Evolutionary conservation across 2,797 vertebrate species (phyloP).

Genomic region (Pteropus rufus): DNA sequence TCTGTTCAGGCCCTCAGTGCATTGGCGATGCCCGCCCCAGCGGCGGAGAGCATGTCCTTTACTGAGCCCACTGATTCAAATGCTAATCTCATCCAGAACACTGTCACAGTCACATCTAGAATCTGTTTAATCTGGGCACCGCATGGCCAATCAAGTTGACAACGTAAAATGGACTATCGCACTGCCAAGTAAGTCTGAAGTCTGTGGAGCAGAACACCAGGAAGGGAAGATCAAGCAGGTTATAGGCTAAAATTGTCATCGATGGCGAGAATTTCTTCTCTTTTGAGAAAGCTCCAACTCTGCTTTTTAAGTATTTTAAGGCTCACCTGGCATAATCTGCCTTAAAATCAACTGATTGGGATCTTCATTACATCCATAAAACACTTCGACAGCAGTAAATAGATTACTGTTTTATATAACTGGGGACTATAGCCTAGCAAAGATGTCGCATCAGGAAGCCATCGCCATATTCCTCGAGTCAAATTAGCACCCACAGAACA

Average conservation of each 20-base stretch:
- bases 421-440: not conserved
- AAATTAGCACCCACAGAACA: not conserved
- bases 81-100: not conserved
- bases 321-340: not conserved
- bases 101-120: too few species aligned
- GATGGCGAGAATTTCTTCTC: not conserved
- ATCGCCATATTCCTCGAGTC: not conserved
- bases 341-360: not conserved
- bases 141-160: not conserved
- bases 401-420: not conserved
- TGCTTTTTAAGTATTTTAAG: not conserved
- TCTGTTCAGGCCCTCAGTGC: not conserved
- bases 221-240: not conserved
- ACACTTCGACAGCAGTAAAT: not conserved
- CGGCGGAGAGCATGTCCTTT: not conserved
- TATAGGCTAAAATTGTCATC: not conserved
- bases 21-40: not conserved
- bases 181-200: too few species aligned
- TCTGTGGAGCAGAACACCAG: too few species aligned
- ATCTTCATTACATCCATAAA: not conserved
- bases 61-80: not conserved
- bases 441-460: not conserved
- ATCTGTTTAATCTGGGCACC: not conserved
- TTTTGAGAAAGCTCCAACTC: not conserved
- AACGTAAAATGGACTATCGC: not conserved